Evolutionary conservation across 2,888 invertebrate genomes (phyloP).

Genomic region (Mimumesa dahlbomi): DNA sequence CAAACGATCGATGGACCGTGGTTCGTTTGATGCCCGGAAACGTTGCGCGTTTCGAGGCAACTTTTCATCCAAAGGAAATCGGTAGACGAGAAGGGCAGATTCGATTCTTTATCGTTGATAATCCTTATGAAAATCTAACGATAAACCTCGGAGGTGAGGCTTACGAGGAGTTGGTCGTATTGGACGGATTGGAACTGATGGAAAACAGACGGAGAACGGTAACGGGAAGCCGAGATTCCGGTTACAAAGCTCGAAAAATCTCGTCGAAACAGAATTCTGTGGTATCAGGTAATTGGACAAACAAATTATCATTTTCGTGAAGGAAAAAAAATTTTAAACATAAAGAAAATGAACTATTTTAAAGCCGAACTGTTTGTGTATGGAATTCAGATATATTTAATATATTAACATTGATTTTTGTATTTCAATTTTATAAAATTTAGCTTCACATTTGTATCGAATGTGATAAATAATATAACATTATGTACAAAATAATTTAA

Average conservation of each 20-base stretch:
- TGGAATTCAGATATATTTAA: no score
- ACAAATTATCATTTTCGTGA: no score
- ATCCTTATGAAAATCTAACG: constrained; percentile 82
- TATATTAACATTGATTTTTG: no score
- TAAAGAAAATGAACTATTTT: no score
- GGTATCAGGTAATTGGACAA: constrained; percentile 18
- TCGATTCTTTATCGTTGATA: constrained; percentile 81
- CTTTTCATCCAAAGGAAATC: constrained; percentile 73
- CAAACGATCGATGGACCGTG: constrained; percentile 40
- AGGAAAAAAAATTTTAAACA: no score
- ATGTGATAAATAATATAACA: no score
- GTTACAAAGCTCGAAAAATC: constrained; percentile 11
- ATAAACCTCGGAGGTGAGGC: constrained; percentile 81
- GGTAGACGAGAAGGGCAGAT: constrained; percentile 71
- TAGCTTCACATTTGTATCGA: no score
- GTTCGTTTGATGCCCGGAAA: constrained; percentile 68
- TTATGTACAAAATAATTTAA: no score
- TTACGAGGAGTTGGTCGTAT: constrained; percentile 80
- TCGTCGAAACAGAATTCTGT: constrained; percentile 30
- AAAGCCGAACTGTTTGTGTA: no score
- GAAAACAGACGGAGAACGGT: constrained; percentile 24
- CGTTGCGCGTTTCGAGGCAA: constrained; percentile 69
- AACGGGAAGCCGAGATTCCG: background rate
- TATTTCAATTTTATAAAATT: no score
- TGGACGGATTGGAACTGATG: constrained; percentile 75